Evolutionary conservation across 2,797 vertebrate species (phyloP), one percentile per base, ranked within the genome.

Genomic region (Ciconia nigra): DNA sequence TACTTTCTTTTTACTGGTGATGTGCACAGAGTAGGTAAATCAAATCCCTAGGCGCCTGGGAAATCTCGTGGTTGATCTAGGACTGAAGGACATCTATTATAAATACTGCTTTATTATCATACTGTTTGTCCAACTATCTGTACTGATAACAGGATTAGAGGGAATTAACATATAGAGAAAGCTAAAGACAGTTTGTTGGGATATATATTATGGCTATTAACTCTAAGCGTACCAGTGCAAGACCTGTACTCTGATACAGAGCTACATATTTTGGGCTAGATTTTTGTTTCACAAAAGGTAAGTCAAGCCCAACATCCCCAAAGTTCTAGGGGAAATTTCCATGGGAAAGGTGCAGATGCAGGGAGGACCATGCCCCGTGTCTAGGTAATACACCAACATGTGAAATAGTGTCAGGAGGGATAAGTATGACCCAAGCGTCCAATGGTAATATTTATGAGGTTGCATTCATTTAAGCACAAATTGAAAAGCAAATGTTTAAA

Each of bases 61-160:
- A 88, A 96, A 93, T 96, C 93, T 96, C 4, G 0, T 90, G 69
- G 84, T 91, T 96, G 90, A 96, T 97, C 95, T 96, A 71, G 78
- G 69, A 90, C 90, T 91, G 93, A 97, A 96, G 94, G 79, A 93
- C 82, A 69, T 76, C 61, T 93, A 88, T 95, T 91, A 92, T 92
- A 93, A 96, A 94, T 82, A 86, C 66, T 63, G 80, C 42, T 96
- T 95, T 95, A 93, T 93, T 93, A 93, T 94, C 95, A 70, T 76
- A 93, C 87, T 93, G 94, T 97, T 97, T 97, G 97, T 96, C 96
- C 93, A 96, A 70, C 95, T 95, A 94, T 82, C 93, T 95, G 79
- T 66, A 94, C 94, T 93, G 96, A 97, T 97, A 97, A 96, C 87
- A 83, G 95, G 89, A 96, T 96, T 97, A 97, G 84, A 81, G 76